Percentiles rank a stretch among this genome's conserved stretches.
phyloP scores from a whole-genome alignment of 2,888 invertebrate genomes.

The Frankliniella fusca region DNA sequence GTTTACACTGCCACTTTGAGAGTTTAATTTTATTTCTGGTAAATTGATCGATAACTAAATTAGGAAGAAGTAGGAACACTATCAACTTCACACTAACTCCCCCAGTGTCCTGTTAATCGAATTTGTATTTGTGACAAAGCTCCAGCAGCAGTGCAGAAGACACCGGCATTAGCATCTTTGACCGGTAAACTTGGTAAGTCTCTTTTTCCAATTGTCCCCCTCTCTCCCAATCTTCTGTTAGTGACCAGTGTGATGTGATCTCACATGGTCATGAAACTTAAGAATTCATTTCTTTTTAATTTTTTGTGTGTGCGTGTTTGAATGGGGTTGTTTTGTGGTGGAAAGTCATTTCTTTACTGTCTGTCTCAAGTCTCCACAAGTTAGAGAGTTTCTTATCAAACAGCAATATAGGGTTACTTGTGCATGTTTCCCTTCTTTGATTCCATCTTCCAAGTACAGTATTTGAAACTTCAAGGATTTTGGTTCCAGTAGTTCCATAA shows the following conservation, averaged over 20 bases:
- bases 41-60: constrained; percentile 30
- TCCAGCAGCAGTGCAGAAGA: constrained; percentile 74
- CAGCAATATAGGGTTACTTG: no score
- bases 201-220: constrained; percentile 29
- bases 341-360: background rate
- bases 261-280: background rate
- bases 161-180: constrained; percentile 84
- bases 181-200: constrained; percentile 88
- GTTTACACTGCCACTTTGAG: no score
- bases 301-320: background rate
- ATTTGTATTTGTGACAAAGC: constrained; percentile 62
- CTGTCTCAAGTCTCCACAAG: background rate
- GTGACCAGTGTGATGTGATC: background rate
- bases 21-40: constrained; percentile 29
- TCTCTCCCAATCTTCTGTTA: background rate
- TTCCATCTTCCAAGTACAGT: no score
- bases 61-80: constrained; percentile 28
- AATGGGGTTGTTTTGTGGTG: background rate
- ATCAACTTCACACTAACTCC: constrained; percentile 32
- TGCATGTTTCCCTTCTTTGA: no score
- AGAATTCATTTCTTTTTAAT: background rate
- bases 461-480: no score
- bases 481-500: no score
- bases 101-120: constrained; percentile 46
- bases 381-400: no score